Percentiles rank a stretch among this genome's conserved stretches.
These are phyloP conservation scores for Syritta pipiens DNA, from an alignment of 2,888 invertebrate genomes.

Conservation along the genomic window DNA sequence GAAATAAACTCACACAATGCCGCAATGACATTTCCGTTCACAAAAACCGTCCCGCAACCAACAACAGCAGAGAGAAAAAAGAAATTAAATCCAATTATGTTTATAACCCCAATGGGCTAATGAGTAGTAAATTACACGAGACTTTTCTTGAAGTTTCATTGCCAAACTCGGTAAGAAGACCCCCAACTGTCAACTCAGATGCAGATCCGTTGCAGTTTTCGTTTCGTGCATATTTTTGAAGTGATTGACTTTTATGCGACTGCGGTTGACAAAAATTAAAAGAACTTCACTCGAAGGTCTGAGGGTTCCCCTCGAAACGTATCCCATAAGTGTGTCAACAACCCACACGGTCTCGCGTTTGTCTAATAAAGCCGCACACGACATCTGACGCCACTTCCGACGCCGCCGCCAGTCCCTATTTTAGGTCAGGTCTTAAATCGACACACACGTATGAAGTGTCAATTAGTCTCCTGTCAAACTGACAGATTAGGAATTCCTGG, in stretches of 20 bases:
- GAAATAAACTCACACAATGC: not conserved
- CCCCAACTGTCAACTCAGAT: not conserved
- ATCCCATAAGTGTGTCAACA: constrained; percentile 62
- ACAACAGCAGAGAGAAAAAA: too few relatives aligned
- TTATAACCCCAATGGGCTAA: constrained; percentile 16
- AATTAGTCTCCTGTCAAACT: constrained; percentile 52
- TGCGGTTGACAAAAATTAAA: too few relatives aligned
- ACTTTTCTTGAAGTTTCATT: constrained; percentile 19
- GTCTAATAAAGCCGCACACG: constrained; percentile 48
- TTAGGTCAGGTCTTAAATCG: constrained; percentile 52
- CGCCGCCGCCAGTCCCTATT: constrained; percentile 33
- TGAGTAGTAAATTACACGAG: constrained; percentile 25
- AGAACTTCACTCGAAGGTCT: too few relatives aligned
- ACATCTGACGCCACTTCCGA: constrained; percentile 31
- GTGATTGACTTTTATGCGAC: too few relatives aligned
- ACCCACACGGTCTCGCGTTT: constrained; percentile 56
- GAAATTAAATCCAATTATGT: constrained; percentile 10
- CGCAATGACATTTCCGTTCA: constrained; percentile 22
- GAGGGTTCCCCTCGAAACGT: not conserved
- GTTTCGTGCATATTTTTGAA: too few relatives aligned
- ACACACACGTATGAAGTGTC: constrained; percentile 38
- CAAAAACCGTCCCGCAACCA: not conserved
- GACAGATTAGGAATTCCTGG: constrained; percentile 26
- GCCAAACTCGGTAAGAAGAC: constrained; percentile 15
- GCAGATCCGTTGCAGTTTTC: too few relatives aligned